Evolutionary conservation across 2,797 vertebrate genomes (phyloP).

Genomic region (Dallia pectoralis): DNA sequence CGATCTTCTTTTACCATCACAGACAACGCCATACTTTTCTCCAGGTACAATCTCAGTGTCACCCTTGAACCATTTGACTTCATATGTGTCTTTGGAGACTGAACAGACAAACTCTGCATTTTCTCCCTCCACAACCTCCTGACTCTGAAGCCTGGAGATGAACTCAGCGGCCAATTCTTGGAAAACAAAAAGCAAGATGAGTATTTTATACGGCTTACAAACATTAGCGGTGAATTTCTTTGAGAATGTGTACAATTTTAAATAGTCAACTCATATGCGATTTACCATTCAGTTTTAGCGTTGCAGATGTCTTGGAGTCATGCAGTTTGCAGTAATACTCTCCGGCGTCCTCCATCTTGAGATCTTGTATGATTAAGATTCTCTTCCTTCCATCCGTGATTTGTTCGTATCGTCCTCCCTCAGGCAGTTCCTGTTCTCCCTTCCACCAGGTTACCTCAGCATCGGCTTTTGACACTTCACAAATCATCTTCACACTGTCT

Average conservation of each 20-base stretch:
- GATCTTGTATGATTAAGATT: conserved; percentile 87
- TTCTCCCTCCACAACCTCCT: conserved; percentile 92
- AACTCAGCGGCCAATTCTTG: conserved; percentile 96
- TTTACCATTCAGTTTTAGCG: conserved; percentile 88
- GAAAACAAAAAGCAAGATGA: conserved; percentile 23
- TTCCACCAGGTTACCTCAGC: conserved; percentile 90
- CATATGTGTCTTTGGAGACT: conserved; percentile 91
- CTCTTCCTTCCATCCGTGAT: conserved; percentile 85
- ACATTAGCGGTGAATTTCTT: too few relatives aligned
- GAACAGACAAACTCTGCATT: conserved; percentile 92
- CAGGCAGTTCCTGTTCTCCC: conserved; percentile 88
- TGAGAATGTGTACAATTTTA: conserved; percentile 37
- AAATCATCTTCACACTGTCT: conserved; percentile 91
- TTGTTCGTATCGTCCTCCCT: conserved; percentile 92
- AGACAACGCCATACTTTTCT: conserved; percentile 86
- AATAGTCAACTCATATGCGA: conserved; percentile 53
- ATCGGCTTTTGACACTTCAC: conserved; percentile 89
- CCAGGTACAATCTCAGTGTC: conserved; percentile 79
- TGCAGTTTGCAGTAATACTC: conserved; percentile 90
- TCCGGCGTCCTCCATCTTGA: conserved; percentile 84
- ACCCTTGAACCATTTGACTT: conserved; percentile 89
- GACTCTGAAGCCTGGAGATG: conserved; percentile 88
- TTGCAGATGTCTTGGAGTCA: conserved; percentile 80
- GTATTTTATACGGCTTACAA: not conserved
- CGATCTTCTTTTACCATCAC: conserved; percentile 88